Conservation (phyloP, 2,113 vertebrate species). For the Neogale vison region DNA sequence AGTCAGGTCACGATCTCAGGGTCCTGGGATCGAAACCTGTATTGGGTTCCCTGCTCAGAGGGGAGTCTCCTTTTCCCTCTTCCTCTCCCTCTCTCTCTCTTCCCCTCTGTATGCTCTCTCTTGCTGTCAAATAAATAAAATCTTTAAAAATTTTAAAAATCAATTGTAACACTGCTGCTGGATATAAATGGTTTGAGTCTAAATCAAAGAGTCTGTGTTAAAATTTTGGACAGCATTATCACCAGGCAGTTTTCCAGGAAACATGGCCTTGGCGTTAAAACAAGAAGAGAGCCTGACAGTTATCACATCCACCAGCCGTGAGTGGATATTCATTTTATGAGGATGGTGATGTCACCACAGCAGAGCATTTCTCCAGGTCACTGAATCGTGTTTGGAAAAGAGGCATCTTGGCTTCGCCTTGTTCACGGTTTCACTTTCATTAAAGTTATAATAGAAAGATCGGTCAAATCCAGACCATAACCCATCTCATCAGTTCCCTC, state of each 20-base stretch:
- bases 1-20: neutral
- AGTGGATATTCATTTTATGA: neutral
- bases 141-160: neutral
- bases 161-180: neutral
- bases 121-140: neutral
- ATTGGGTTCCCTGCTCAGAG: neutral
- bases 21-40: neutral
- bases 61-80: neutral
- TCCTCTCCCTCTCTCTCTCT: no score
- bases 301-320: fast-evolving
- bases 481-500: neutral
- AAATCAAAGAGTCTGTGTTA: neutral
- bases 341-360: neutral
- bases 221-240: neutral
- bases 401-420: neutral
- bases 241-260: neutral
- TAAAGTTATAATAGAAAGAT: neutral
- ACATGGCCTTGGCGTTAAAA: neutral
- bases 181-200: neutral
- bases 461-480: neutral
- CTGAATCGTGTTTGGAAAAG: neutral
- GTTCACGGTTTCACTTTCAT: neutral
- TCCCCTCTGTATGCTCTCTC: neutral
- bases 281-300: neutral
- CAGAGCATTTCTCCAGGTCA: neutral